Evolutionary conservation across 1,140 invertebrate genomes (phyloP).

Genomic region (Paraescarpia echinospica): DNA sequence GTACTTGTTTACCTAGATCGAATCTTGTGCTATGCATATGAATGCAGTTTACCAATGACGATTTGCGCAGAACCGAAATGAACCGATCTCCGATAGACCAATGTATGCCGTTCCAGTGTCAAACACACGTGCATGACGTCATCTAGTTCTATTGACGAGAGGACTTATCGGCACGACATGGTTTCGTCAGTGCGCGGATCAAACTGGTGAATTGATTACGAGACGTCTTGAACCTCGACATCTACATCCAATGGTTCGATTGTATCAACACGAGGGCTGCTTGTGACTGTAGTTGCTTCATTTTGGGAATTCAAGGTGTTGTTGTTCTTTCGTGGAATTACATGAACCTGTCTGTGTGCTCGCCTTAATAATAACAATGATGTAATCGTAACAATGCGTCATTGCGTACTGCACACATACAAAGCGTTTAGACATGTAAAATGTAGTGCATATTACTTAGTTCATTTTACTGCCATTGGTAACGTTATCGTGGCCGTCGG

Average conservation of each 20-base stretch:
- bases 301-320: background rate
- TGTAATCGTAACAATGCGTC: background rate
- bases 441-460: background rate
- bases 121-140: background rate
- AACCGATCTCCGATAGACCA: background rate
- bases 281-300: background rate
- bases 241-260: background rate
- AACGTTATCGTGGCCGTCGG: background rate
- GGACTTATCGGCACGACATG: background rate
- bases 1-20: no score
- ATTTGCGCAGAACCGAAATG: no score
- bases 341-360: background rate
- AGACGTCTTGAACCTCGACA: background rate
- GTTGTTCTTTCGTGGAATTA: background rate
- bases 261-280: background rate
- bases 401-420: background rate
- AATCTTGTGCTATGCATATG: no score
- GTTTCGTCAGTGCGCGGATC: background rate
- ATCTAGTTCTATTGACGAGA: background rate
- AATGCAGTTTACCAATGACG: no score
- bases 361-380: no score
- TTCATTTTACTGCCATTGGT: background rate
- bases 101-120: background rate
- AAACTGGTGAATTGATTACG: background rate
- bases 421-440: background rate